phyloP scores from a whole-genome alignment of 2,797 vertebrate genomes.

The Eulemur mongoz region DNA sequence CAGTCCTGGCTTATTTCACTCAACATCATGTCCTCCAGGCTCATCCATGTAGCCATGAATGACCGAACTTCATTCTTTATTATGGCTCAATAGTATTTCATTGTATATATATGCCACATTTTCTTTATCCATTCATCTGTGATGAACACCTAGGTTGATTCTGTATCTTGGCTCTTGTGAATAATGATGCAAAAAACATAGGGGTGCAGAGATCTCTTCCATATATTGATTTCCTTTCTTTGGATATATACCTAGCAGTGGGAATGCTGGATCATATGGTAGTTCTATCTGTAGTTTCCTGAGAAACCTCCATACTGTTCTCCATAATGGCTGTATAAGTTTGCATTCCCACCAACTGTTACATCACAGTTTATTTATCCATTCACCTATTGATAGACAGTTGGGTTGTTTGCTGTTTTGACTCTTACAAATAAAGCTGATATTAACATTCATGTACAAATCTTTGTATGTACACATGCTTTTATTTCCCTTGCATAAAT shows the following conservation, averaged over 20 bases:
- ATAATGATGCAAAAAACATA: background rate
- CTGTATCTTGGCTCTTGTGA: background rate
- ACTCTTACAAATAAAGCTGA: constrained; percentile 20
- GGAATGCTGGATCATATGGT: background rate
- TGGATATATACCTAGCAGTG: background rate
- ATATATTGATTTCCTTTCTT: background rate
- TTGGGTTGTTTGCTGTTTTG: background rate
- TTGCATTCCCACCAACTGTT: background rate
- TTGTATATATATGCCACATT: background rate
- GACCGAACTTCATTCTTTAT: background rate
- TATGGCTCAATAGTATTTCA: background rate
- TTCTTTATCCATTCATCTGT: background rate
- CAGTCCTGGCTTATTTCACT: background rate
- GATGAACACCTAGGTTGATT: background rate
- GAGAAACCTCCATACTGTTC: background rate
- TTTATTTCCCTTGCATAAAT: background rate
- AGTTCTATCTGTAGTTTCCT: background rate
- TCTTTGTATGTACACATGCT: background rate
- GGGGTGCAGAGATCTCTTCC: background rate
- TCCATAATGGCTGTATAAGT: background rate
- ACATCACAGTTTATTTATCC: background rate
- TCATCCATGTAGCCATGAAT: background rate
- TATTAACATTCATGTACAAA: background rate
- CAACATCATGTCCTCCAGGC: background rate
- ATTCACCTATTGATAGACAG: background rate